Evolutionary conservation across 2,113 vertebrate genomes (phyloP).

Genomic region (Misgurnus mizolepis): DNA sequence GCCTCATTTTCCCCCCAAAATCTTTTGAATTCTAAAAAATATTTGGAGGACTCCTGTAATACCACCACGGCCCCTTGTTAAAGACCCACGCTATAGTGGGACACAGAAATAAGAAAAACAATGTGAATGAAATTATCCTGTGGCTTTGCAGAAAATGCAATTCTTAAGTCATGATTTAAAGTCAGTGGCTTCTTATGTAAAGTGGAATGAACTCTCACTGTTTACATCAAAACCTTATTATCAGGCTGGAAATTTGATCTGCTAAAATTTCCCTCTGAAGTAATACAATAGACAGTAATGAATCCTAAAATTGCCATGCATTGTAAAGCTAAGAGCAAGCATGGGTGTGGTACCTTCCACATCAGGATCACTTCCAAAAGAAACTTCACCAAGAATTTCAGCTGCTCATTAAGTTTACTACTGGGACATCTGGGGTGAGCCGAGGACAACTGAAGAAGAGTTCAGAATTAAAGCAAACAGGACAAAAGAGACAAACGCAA

Average conservation of each 20-base stretch:
- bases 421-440: conserved; percentile 7
- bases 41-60: no score
- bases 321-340: not conserved
- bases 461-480: not conserved
- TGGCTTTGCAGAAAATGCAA: no score
- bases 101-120: not conserved
- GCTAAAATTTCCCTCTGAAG: not conserved
- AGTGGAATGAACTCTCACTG: no score
- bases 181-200: no score
- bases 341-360: conserved; percentile 9
- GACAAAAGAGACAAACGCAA: not conserved
- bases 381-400: conserved; percentile 48
- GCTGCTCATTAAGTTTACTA: not conserved
- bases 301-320: not conserved
- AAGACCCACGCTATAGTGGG: no score
- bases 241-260: not conserved
- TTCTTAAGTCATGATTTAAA: no score
- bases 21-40: no score
- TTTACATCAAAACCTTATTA: no score
- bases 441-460: conserved; percentile 30
- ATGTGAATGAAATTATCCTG: not conserved
- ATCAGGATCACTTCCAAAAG: conserved; percentile 34
- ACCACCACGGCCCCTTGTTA: no score
- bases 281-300: conserved; percentile 3
- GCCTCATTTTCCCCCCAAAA: no score